Evolutionary conservation across 2,797 vertebrate species (phyloP).

Genomic region (Silurus aristotelis): DNA sequence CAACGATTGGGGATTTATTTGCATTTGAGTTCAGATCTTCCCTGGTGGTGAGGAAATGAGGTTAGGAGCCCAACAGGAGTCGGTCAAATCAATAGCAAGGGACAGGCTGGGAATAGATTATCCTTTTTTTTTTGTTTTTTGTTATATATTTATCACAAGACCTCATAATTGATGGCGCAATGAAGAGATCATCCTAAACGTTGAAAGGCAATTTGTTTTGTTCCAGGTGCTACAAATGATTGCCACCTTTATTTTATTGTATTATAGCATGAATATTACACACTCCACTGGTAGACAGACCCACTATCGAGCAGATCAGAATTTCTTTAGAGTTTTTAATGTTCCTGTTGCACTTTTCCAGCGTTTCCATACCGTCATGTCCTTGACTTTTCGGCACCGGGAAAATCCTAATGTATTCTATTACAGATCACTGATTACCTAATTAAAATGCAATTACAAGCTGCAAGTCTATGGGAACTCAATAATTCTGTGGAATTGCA

Average conservation of each 20-base stretch:
- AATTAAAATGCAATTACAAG: slow-evolving; percentile 10
- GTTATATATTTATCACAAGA: background rate
- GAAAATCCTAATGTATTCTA: slow-evolving; percentile 4
- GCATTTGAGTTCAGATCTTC: slow-evolving; percentile 17
- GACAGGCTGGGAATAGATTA: slow-evolving; percentile 12
- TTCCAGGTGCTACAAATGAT: background rate
- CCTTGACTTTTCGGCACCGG: background rate
- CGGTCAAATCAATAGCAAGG: background rate
- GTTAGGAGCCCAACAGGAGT: background rate
- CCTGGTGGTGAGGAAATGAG: slow-evolving; percentile 14
- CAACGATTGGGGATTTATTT: slow-evolving; percentile 20
- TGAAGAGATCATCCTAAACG: background rate
- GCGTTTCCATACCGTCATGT: background rate
- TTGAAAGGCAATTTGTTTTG: too few relatives aligned
- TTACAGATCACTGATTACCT: slow-evolving; percentile 14
- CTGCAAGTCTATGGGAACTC: background rate
- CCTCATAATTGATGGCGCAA: background rate
- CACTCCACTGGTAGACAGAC: background rate
- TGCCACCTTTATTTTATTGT: background rate
- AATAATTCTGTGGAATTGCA: background rate
- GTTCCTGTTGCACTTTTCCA: background rate
- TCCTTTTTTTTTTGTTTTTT: background rate
- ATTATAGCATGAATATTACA: background rate
- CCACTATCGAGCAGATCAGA: background rate
- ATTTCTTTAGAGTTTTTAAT: background rate